phyloP scores from a whole-genome alignment of 2,113 vertebrate genomes.

The Mormoops blainvillei region DNA sequence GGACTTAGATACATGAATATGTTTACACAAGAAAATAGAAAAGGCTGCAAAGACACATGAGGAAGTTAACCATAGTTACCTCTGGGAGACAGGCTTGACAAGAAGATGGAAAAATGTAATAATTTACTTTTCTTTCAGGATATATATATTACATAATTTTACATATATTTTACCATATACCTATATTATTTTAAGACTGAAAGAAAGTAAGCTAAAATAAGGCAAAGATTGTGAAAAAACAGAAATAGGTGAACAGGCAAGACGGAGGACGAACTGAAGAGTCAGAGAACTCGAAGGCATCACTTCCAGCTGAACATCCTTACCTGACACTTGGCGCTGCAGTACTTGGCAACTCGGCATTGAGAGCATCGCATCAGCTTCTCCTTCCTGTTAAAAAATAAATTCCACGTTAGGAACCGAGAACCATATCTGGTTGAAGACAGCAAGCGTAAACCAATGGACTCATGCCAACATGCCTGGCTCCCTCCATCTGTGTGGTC shows the following conservation, averaged over 20 bases:
- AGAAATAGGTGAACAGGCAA: not conserved
- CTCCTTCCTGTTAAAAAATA: constrained; percentile 79
- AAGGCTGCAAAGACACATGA: not conserved
- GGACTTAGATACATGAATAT: not conserved
- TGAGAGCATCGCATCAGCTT: constrained; percentile 90
- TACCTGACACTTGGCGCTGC: constrained; percentile 92
- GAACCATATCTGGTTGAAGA: not conserved
- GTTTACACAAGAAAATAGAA: not conserved
- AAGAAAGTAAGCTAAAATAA: not conserved
- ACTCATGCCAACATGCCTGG: not conserved
- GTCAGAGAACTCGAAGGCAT: not conserved
- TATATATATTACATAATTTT: not conserved
- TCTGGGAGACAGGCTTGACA: not conserved
- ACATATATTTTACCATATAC: not conserved
- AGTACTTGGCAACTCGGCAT: constrained; percentile 93
- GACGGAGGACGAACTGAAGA: not conserved
- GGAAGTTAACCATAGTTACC: not conserved
- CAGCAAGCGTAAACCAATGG: not conserved
- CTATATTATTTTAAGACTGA: not conserved
- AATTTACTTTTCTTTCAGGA: not conserved
- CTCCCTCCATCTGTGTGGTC: not conserved
- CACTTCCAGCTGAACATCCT: not conserved
- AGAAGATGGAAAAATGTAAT: not conserved
- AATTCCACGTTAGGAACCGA: constrained; percentile 13
- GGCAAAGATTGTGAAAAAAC: not conserved